Base-by-base conservation (phyloP, 2,888 invertebrate genomes). In the Xanthostigma xanthostigma region DNA sequence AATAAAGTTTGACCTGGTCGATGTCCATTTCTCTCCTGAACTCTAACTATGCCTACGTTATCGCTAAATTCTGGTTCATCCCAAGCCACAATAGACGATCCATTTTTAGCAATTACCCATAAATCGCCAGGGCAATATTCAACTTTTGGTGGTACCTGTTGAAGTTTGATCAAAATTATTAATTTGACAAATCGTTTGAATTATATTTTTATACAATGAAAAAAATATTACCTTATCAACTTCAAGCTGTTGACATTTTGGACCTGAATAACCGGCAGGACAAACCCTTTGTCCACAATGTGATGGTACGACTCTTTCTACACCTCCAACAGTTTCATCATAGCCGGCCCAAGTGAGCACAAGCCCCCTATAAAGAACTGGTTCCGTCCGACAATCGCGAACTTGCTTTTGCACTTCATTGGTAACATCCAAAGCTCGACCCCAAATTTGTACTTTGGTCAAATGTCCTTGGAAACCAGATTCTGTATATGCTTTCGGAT, bases 381-480 rank as follows among this genome's bases (percentile, higher is more conserved):
- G 91, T 58, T 93, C 91, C 4, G 89, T 90, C 58, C 91, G 79
- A 61, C 93, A 94, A 59, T 91, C 92, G 33, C 92, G 77, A 1
- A 92, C 92, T 76, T 93, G 92, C 62, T 90, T 90, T 58, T 94
- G 93, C 53, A 94, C 83, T 66, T 93, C 93, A 51, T 86, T 86
- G 5, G 91, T 90, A 13, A 92, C 84, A 62, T 94, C 93, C 1
- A 95, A 72, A 38, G 91, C 88, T 42, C 91, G 76, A 57, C 84
- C 85, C 95, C 95, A 96, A 50, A 95, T 81, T 71, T 95, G 93
- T 36, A 93, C 87, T 66, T 94, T 89, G 9, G 92, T 93, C 39
- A 96, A 70, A 58, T 91, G 89, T 34, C 96, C 96, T 73, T 91
- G 90, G 81, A 94, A 94, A n/a, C 93, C 93, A 41, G 83, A 74